Evolutionary conservation across 2,113 vertebrate genomes (phyloP).

Genomic region (Athene cunicularia): DNA sequence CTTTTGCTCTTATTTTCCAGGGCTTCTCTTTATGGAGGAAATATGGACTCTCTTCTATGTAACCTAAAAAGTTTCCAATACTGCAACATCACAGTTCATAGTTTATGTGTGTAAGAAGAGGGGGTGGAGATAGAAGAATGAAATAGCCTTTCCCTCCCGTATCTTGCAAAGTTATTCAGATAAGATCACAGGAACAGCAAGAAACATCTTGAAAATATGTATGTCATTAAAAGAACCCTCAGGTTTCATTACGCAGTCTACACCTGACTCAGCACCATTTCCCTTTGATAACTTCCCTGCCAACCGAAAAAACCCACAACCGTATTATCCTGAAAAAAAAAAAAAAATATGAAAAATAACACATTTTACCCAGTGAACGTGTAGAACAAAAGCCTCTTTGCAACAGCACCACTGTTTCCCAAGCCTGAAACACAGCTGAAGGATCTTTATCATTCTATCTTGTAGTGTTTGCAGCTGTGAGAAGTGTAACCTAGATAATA

Average conservation of each 20-base stretch:
- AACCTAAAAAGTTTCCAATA: neutral
- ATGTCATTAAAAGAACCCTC: neutral
- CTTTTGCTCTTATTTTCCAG: neutral
- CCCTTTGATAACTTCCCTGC: conserved; percentile 14
- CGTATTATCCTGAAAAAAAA: neutral
- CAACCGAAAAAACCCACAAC: neutral
- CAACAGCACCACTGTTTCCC: neutral
- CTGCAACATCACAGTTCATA: neutral
- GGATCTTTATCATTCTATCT: conserved; percentile 43
- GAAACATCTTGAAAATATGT: neutral
- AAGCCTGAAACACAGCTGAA: conserved; percentile 48
- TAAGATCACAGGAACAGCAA: neutral
- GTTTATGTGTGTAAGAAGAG: neutral
- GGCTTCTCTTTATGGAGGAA: neutral
- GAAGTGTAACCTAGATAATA: conserved; percentile 65
- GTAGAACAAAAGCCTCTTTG: conserved; percentile 16
- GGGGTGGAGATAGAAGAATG: neutral
- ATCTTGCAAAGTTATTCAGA: conserved; percentile 27
- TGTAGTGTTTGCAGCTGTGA: conserved; percentile 52
- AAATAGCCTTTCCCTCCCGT: neutral
- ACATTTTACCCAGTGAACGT: conserved; percentile 25
- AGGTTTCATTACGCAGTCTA: conserved; percentile 3
- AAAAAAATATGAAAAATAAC: neutral
- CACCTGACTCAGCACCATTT: neutral
- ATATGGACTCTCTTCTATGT: neutral